A percentile compares a stretch with the other conserved stretches of the same genome.
These are phyloP conservation scores for Monopterus albus DNA, from an alignment of 2,113 vertebrate genomes.

Conservation along the genomic window DNA sequence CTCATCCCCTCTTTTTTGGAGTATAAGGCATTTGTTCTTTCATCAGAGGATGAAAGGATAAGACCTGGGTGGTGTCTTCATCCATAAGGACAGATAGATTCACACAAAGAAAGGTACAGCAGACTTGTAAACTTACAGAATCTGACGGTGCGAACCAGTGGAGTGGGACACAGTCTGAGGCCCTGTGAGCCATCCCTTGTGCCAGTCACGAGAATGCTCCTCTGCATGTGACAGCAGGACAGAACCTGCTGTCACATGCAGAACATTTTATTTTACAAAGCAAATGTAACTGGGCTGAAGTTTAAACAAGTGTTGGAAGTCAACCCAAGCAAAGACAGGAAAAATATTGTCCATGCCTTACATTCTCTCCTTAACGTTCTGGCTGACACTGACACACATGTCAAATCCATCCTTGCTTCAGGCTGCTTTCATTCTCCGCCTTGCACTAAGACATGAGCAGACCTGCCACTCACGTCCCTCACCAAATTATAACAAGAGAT, in stretches of 20 bases:
- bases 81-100: conserved; percentile 55
- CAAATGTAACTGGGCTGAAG: conserved; percentile 1
- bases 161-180: conserved; percentile 28
- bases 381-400: conserved; percentile 48
- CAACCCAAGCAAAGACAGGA: background rate
- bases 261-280: conserved; percentile 13
- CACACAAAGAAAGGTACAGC: conserved; percentile 36
- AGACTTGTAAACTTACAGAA: conserved; percentile 62
- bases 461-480: conserved; percentile 69
- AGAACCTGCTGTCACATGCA: background rate
- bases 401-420: conserved; percentile 42
- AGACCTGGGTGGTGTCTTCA: conserved; percentile 64
- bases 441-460: conserved; percentile 63
- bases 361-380: conserved; percentile 16
- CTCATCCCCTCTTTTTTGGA: conserved; percentile 26
- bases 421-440: conserved; percentile 56
- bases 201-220: conserved; percentile 38
- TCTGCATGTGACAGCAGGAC: background rate
- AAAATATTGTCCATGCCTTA: conserved; percentile 1
- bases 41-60: conserved; percentile 31
- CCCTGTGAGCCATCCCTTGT: conserved; percentile 40
- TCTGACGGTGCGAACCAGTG: conserved; percentile 50
- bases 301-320: conserved; percentile 12
- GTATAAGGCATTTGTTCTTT: conserved; percentile 55
- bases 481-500: conserved; percentile 35